Conservation (phyloP, 2,888 invertebrate genomes). For the Vannuccia rotundouncinata region DNA sequence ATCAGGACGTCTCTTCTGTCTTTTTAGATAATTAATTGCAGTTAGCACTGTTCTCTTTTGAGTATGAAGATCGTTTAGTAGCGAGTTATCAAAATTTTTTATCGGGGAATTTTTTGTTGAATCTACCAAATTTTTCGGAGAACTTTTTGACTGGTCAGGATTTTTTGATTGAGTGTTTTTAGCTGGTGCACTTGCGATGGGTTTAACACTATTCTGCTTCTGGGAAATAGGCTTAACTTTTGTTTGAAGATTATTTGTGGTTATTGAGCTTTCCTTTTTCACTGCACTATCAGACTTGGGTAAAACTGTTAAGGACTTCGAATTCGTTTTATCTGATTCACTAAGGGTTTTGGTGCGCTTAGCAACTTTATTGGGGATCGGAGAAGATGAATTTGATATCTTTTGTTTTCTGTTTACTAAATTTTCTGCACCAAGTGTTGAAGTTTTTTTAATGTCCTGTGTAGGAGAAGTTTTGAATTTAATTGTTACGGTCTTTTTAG, state of each 20-base stretch:
- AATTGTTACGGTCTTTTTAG: not conserved
- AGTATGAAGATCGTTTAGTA: not conserved
- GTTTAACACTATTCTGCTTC: not conserved
- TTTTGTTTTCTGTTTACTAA: not conserved
- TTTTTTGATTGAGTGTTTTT: not conserved
- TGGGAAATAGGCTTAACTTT: not conserved
- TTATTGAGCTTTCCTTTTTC: not conserved
- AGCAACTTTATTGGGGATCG: not conserved
- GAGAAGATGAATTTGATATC: not conserved
- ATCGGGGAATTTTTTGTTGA: too few relatives aligned
- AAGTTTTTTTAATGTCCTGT: not conserved
- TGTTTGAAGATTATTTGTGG: not conserved
- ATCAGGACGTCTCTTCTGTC: not conserved
- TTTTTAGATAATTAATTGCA: not conserved
- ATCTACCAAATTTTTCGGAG: too few relatives aligned
- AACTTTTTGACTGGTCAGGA: not conserved
- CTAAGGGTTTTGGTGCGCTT: not conserved
- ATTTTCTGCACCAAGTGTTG: not conserved
- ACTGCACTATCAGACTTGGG: not conserved
- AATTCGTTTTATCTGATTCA: not conserved
- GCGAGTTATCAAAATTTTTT: too few relatives aligned
- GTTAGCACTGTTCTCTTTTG: not conserved
- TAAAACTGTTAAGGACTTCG: not conserved
- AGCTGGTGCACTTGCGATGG: not conserved
- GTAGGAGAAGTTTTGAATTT: slow-evolving; percentile 7